phyloP scores from a whole-genome alignment of 2,113 vertebrate species.

The Heterochromis multidens region DNA sequence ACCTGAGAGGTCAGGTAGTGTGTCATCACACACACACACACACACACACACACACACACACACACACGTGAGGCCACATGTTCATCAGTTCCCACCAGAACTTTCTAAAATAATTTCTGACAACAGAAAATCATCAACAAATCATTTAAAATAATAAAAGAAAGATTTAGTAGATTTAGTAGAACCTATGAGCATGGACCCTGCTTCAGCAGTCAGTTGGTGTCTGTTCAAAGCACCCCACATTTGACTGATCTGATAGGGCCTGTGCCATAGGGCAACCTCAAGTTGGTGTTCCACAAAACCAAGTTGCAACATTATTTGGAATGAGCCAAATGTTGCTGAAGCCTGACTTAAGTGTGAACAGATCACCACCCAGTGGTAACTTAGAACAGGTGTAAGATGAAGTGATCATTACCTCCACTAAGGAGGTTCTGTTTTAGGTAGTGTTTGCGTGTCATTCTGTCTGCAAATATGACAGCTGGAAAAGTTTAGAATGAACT shows the following conservation, averaged over 20 bases:
- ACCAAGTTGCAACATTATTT: too few species aligned
- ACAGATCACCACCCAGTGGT: not conserved
- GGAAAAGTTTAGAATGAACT: not conserved
- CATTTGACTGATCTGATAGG: not conserved
- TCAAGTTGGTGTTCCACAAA: too few species aligned
- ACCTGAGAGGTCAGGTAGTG: slow-evolving; percentile 55
- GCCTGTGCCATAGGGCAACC: too few species aligned
- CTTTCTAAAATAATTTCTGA: not conserved
- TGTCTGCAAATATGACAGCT: not conserved
- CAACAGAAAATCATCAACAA: not conserved
- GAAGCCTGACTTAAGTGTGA: not conserved
- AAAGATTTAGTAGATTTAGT: not conserved
- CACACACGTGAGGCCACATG: not conserved
- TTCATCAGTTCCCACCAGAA: not conserved
- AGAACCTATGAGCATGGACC: too few species aligned
- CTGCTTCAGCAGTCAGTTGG: too few species aligned
- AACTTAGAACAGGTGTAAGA: not conserved
- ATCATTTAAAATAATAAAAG: not conserved
- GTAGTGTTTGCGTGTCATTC: not conserved
- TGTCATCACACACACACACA: slow-evolving; percentile 17
- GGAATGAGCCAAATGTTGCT: too few species aligned
- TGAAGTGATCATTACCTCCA: too few species aligned
- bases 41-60: not conserved
- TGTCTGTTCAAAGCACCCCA: too few species aligned
- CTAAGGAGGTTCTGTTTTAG: not conserved